phyloP scores from a whole-genome alignment of 1,140 invertebrate genomes.

The honey bee (Apis mellifera) region DNA sequence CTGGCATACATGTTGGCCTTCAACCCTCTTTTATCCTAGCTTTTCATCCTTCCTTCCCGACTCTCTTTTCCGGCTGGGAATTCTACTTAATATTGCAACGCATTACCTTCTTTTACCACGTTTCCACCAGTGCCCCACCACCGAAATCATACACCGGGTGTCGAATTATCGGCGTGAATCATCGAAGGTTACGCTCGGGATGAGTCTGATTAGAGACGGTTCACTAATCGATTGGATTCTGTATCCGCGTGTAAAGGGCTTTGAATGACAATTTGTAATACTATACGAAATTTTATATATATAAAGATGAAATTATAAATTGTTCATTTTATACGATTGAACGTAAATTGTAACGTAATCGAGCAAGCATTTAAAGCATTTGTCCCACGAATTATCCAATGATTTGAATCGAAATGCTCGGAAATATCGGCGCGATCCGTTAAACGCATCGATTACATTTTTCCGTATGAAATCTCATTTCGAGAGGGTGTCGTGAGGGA shows the following conservation, averaged over 20 bases:
- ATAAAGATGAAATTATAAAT: no score
- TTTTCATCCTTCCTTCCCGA: neutral
- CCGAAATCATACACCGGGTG: constrained; percentile 60
- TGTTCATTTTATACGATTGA: no score
- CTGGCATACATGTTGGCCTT: constrained; percentile 62
- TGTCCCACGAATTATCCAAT: no score
- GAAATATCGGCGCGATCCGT: neutral
- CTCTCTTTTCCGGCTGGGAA: constrained; percentile 19
- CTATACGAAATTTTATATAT: no score
- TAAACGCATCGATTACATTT: neutral
- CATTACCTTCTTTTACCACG: constrained; percentile 51
- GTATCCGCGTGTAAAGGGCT: no score
- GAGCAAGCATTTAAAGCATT: no score
- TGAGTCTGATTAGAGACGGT: neutral
- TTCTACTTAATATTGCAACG: constrained; percentile 71
- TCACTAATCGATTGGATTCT: neutral
- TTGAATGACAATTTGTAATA: no score
- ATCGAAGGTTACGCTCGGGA: no score
- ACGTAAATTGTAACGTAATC: no score
- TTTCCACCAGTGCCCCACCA: neutral
- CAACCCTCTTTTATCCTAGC: neutral
- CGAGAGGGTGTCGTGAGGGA: neutral
- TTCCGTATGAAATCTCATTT: neutral
- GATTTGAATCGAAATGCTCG: no score
- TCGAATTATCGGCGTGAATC: constrained; percentile 32